These are phyloP conservation scores for Rhinoptilus africanus DNA, from an alignment of 2,113 vertebrate genomes.

Conservation along the genomic window DNA sequence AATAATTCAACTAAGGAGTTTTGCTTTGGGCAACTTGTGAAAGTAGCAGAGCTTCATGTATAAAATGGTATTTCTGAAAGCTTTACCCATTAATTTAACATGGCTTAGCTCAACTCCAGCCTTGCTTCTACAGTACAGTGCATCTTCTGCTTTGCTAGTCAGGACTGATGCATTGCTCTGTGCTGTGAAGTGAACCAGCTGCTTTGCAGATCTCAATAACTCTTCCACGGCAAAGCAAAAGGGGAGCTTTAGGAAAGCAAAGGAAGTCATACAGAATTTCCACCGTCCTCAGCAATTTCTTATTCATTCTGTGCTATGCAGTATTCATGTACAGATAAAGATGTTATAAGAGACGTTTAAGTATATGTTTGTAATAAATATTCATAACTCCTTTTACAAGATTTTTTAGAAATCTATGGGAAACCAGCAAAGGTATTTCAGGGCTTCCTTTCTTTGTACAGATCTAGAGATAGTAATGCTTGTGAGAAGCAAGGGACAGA, in stretches of 20 bases:
- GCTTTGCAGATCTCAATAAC: not conserved
- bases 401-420: not conserved
- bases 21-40: constrained; percentile 40
- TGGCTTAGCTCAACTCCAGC: constrained; percentile 4
- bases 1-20: constrained; percentile 57
- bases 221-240: not conserved
- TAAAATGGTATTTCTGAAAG: constrained; percentile 51
- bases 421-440: not conserved
- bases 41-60: constrained; percentile 16
- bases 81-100: constrained; percentile 55
- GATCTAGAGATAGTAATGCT: not conserved
- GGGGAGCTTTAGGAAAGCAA: not conserved
- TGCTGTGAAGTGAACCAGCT: not conserved
- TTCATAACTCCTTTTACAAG: not conserved
- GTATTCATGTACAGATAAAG: not conserved
- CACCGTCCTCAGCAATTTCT: not conserved
- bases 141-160: constrained; percentile 2
- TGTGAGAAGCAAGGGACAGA: not conserved
- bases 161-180: constrained; percentile 9
- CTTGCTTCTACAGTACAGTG: not conserved
- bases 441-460: not conserved
- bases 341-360: not conserved
- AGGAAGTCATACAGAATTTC: not conserved
- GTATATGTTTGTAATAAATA: not conserved
- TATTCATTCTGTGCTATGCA: not conserved